Evolutionary conservation across 2,113 vertebrate species (phyloP), one percentile per base, ranked within the genome.

Genomic region (Hystrix brachyura): DNA sequence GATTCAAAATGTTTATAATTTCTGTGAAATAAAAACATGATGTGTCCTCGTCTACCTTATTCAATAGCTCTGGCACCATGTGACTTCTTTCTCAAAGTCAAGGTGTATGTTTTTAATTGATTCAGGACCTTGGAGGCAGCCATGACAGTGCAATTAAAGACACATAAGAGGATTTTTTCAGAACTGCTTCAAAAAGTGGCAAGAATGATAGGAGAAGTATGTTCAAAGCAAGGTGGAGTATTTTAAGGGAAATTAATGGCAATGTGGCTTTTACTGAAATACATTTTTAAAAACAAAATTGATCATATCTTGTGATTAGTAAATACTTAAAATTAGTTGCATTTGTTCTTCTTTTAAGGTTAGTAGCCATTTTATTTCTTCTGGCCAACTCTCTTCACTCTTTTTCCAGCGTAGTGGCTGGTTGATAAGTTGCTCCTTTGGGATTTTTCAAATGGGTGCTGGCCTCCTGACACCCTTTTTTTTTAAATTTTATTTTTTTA

Each of bases 301-400:
- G 1, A 46, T 43, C 14, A 27, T 29, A 48, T 76, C 27, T 76
- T 48, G 29, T 76, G 43, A 15, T 76, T 76, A 57, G 8, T 38
- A 60, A 93, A 23, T 74, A 29, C 18, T 67, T 91, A 4, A 94
- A 69, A 38, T 89, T 69, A 23, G 87, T 84, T 83, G 94, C 32
- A 55, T 69, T 90, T 95, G 51, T 17, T 57, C 27, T 91, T 34
- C 62, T 92, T 95, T 60, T 90, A 82, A 81, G n/a, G 15, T 81
- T 46, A 51, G 34, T 88, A 84, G 34, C 2, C 15, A 55, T 79
- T 93, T 95, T 81, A 94, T 94, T 95, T 92, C 62, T 78, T 92
- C 76, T 81, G 32, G 25, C 17, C 64, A 60, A 60, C 46, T 86
- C 46, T 83, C 25, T 78, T 48, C 69, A 97, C 55, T 84, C 94